Conservation (phyloP, 2,113 vertebrate species). For the Reinhardtius hippoglossoides region DNA sequence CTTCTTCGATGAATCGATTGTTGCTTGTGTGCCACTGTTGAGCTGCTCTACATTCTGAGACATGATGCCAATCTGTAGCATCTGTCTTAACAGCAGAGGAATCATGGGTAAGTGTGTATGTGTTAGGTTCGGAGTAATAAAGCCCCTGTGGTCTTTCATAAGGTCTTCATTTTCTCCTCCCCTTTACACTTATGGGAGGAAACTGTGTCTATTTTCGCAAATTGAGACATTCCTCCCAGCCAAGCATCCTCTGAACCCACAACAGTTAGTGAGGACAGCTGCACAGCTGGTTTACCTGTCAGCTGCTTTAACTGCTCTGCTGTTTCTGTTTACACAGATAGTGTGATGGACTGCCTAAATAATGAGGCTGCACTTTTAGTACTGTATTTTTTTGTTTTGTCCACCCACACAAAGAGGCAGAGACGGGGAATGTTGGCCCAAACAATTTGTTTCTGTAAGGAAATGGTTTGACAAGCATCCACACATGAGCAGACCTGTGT, state of each 20-base stretch:
- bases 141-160: neutral
- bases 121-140: neutral
- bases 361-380: neutral
- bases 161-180: neutral
- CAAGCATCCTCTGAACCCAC: slow-evolving; percentile 2
- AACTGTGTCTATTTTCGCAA: neutral
- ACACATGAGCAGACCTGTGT: neutral
- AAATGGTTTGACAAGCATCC: neutral
- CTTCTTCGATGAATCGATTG: neutral
- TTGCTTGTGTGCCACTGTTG: slow-evolving; percentile 15
- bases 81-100: too few species aligned
- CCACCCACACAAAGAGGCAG: neutral
- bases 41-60: neutral
- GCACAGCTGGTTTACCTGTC: slow-evolving; percentile 5
- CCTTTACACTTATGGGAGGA: neutral
- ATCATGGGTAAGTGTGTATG: neutral
- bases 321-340: neutral
- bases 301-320: neutral
- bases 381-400: neutral
- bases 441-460: neutral
- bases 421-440: neutral
- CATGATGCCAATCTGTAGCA: neutral
- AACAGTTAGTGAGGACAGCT: neutral
- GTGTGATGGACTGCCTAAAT: neutral
- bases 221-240: neutral